phyloP scores from a whole-genome alignment of 2,113 vertebrate species.

The Fulmarus glacialis region DNA sequence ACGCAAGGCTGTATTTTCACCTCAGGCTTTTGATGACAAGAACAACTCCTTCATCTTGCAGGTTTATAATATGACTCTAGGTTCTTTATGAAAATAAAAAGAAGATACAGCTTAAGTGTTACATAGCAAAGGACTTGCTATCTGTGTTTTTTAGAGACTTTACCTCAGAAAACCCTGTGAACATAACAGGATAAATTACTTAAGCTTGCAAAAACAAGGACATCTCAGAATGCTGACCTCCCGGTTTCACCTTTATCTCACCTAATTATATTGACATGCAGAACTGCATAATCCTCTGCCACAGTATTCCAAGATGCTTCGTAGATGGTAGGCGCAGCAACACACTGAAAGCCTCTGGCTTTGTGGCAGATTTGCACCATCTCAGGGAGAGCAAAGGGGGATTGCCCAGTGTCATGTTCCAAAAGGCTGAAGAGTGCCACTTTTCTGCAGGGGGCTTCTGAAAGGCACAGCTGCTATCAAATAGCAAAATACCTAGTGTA shows the following conservation, averaged over 20 bases:
- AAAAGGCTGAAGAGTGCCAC: neutral
- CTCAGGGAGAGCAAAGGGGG: neutral
- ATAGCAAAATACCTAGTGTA: neutral
- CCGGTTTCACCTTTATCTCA: slow-evolving; percentile 50
- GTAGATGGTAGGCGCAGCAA: neutral
- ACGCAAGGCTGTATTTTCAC: slow-evolving; percentile 51
- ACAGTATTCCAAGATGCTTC: neutral
- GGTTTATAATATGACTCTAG: slow-evolving; percentile 59
- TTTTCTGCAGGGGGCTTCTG: neutral
- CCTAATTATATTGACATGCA: slow-evolving; percentile 12
- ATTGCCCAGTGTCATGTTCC: neutral
- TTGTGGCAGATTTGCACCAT: neutral
- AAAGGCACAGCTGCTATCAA: neutral
- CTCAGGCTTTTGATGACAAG: slow-evolving; percentile 53
- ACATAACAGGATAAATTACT: slow-evolving; percentile 63
- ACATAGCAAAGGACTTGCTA: slow-evolving; percentile 44
- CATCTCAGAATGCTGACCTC: slow-evolving; percentile 7
- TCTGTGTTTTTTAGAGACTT: slow-evolving; percentile 64
- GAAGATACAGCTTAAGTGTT: slow-evolving; percentile 4
- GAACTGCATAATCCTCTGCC: neutral
- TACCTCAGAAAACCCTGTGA: slow-evolving; percentile 64
- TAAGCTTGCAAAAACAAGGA: slow-evolving; percentile 60
- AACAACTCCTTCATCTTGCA: slow-evolving; percentile 53
- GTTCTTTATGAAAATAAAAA: slow-evolving; percentile 48
- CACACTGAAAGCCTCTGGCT: neutral